Percentiles rank a stretch among this genome's conserved stretches.
These are phyloP conservation scores for Blastomussa wellsi DNA, from an alignment of 92 coral and sea anemone species.

Conservation along the genomic window DNA sequence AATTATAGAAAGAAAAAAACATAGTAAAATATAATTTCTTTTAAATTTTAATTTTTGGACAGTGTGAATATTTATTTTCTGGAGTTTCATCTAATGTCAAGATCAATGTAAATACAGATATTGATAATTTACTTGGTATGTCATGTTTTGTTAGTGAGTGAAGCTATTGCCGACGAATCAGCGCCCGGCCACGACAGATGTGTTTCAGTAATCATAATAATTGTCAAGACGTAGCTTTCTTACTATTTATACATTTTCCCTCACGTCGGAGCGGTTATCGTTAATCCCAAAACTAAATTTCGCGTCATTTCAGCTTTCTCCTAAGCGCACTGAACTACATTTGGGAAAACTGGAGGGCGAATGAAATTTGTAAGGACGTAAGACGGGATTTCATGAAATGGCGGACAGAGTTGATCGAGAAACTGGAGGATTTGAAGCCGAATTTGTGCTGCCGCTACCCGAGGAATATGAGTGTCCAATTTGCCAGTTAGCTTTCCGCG, in stretches of 20 bases:
- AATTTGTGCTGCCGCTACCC: slow-evolving; percentile 81
- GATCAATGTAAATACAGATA: slow-evolving; percentile 4
- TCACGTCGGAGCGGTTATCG: not conserved
- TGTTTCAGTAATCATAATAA: not conserved
- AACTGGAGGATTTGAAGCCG: slow-evolving; percentile 97
- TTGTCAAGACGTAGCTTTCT: not conserved
- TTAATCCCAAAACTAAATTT: not conserved
- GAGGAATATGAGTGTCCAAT: slow-evolving; percentile 98
- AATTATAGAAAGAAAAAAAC: no score
- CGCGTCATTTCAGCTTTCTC: slow-evolving; percentile 1
- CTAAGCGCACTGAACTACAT: slow-evolving; percentile 1
- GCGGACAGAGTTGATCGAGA: slow-evolving; percentile 95
- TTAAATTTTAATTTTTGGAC: not conserved
- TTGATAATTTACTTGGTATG: slow-evolving; percentile 25
- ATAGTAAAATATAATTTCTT: not conserved
- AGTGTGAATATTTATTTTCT: not conserved
- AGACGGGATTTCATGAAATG: slow-evolving; percentile 41
- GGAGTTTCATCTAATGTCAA: not conserved
- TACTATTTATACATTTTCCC: not conserved
- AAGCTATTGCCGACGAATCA: not conserved
- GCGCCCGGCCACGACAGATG: slow-evolving; percentile 20
- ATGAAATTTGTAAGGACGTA: not conserved
- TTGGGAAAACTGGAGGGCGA: not conserved
- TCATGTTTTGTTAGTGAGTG: slow-evolving; percentile 7
- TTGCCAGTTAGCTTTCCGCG: slow-evolving; percentile 97